Evolutionary conservation across 1,140 invertebrate species (phyloP), one percentile per base, ranked within the genome.

Genomic region (Tetragnatha versicolor): DNA sequence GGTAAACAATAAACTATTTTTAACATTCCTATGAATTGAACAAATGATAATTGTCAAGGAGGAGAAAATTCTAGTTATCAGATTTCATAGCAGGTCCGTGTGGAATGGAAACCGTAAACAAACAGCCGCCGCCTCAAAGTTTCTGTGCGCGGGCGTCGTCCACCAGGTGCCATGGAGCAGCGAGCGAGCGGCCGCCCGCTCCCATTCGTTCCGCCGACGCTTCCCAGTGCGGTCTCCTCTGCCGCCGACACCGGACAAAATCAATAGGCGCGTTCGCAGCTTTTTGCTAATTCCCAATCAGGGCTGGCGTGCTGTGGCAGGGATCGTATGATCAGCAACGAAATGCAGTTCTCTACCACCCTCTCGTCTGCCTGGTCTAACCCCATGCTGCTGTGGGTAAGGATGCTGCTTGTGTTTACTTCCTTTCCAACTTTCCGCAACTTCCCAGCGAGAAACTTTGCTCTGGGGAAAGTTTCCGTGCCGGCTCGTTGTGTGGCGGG

Each of bases 361-460:
- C 39, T 77, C 22, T 77, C 73, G 20, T 77, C 73, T 37, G 73
- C 73, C 55, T 77, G 73, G 73, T 77, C 73, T 25, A 77, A 77
- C 55, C 73, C 73, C 60, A 77, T 77, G 73, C 61, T 77, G 33
- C 55, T 77, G 47, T 77, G 73, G 73, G 73, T 77, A 66, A 77
- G 73, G 17, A n/a, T n/a, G 27, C 45, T 37, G 10, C 25, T 69
- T 53, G 10, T 31, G 10, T 25, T 22, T 51, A 29, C 9, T 47
- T 66, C 17, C 25, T 47, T 42, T 20, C n/a, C 7, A 25, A 27
- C 9, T 58, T 35, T 58, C 17, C 31, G 14, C n/a, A n/a, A n/a
- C n/a, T n/a, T n/a, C n/a, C n/a, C n/a, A n/a, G n/a, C n/a, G n/a
- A n/a, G n/a, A n/a, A n/a, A n/a, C n/a, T n/a, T n/a, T n/a, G n/a